Conservation (phyloP, 2,113 vertebrate species). For the Phalacrocorax aristotelis region DNA sequence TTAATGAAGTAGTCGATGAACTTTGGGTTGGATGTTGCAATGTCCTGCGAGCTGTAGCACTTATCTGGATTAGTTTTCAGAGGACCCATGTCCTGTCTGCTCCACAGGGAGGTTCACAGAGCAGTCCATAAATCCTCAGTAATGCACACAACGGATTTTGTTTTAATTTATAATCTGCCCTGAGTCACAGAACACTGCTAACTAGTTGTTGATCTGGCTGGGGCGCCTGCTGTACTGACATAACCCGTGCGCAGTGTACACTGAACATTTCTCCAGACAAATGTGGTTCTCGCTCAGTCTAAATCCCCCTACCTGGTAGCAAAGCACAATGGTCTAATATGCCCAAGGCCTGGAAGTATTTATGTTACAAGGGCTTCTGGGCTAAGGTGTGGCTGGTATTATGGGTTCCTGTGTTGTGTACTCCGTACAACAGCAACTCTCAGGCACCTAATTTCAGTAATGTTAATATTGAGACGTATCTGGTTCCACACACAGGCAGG, state of each 20-base stretch:
- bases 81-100: conserved; percentile 20
- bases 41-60: neutral
- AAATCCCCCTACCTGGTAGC: neutral
- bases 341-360: neutral
- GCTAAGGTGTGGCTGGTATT: neutral
- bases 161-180: conserved; percentile 1
- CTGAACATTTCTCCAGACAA: neutral
- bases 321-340: neutral
- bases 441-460: neutral
- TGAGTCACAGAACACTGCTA: neutral
- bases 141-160: neutral
- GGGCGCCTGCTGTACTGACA: neutral
- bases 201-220: neutral
- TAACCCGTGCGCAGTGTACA: neutral
- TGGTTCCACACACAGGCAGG: neutral
- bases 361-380: neutral
- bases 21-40: conserved; percentile 57
- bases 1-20: neutral
- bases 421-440: neutral
- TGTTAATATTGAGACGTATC: neutral
- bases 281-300: neutral
- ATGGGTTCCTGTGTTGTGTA: neutral
- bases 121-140: conserved; percentile 2
- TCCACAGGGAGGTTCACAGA: neutral
- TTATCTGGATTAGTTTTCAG: conserved; percentile 34